Evolutionary conservation across 2,797 vertebrate species (phyloP).

Genomic region (Lophura swinhoii): DNA sequence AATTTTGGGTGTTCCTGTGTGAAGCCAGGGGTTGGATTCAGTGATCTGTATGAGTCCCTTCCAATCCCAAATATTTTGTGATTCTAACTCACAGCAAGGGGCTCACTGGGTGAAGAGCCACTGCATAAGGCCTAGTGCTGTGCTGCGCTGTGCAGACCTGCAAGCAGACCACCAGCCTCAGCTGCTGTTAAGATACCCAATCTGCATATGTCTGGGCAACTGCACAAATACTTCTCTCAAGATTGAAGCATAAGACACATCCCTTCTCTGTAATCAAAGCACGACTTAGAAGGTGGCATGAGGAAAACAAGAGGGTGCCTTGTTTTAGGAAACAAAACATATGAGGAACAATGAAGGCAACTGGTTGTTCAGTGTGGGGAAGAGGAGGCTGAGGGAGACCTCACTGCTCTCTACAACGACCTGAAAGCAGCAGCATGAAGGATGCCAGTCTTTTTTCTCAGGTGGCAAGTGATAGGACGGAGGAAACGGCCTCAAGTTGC

Average conservation of each 20-base stretch:
- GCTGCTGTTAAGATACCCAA: neutral
- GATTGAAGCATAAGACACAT: accelerated
- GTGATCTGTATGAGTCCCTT: neutral
- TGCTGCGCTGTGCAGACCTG: neutral
- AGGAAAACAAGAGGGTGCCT: neutral
- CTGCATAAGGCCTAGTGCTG: neutral
- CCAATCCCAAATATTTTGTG: neutral
- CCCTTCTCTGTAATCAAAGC: neutral
- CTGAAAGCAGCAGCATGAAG: neutral
- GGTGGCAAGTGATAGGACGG: neutral
- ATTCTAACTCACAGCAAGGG: neutral
- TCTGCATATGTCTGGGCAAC: neutral
- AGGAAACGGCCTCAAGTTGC: neutral
- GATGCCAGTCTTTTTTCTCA: neutral
- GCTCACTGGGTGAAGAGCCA: neutral
- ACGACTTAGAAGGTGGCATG: neutral
- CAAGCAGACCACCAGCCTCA: neutral
- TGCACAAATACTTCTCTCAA: neutral
- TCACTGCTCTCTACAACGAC: neutral
- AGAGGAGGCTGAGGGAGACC: neutral
- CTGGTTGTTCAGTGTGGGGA: neutral
- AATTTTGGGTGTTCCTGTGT: neutral
- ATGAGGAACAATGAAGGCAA: neutral
- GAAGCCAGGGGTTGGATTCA: neutral
- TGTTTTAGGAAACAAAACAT: neutral